These are phyloP conservation scores for Lepisosteus oculatus DNA, from an alignment of 2,113 vertebrate genomes.

Conservation along the genomic window DNA sequence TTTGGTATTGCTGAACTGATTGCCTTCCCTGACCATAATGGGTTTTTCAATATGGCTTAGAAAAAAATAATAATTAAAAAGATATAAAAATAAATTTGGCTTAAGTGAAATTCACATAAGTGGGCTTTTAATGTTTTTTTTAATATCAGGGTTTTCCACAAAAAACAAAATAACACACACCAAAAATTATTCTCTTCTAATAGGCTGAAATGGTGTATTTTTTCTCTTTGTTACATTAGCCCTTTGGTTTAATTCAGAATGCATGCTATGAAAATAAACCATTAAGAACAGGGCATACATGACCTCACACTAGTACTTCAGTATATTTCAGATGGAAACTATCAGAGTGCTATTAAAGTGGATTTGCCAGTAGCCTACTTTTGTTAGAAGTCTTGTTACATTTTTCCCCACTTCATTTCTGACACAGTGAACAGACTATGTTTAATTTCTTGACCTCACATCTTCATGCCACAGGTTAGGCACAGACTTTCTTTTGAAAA, in stretches of 20 bases:
- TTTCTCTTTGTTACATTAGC: neutral
- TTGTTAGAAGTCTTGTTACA: neutral
- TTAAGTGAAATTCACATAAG: neutral
- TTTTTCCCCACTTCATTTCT: too few relatives aligned
- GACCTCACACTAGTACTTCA: neutral
- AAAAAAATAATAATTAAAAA: neutral
- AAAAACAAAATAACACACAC: too few relatives aligned
- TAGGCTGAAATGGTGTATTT: neutral
- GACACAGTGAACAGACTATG: too few relatives aligned
- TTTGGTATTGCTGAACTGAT: too few relatives aligned
- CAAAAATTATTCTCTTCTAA: too few relatives aligned
- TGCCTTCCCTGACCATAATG: too few relatives aligned
- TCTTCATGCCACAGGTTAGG: neutral
- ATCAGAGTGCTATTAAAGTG: conserved; percentile 57
- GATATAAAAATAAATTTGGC: neutral
- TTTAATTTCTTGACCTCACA: neutral
- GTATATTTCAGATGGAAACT: conserved; percentile 46
- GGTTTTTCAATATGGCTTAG: too few relatives aligned
- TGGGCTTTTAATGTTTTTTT: too few relatives aligned
- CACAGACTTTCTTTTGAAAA: too few relatives aligned
- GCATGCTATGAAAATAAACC: neutral
- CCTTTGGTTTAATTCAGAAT: neutral
- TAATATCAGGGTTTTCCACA: too few relatives aligned
- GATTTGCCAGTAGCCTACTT: too few relatives aligned
- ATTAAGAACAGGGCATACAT: neutral